Base-by-base conservation (phyloP, 2,113 vertebrate genomes). In the Pygoscelis adeliae region DNA sequence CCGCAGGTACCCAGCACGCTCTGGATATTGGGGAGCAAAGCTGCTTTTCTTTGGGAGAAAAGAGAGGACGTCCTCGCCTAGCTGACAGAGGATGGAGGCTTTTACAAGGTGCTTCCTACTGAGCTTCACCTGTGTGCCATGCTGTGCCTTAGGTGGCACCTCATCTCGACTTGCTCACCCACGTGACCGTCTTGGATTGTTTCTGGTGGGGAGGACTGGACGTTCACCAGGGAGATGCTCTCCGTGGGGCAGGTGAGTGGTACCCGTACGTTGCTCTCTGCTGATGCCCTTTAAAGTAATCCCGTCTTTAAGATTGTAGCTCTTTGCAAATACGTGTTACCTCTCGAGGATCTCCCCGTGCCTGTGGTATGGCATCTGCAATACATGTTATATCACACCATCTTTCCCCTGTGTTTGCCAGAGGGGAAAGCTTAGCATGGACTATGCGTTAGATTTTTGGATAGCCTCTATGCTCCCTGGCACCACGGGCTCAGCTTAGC, bases 121-220 rank as follows among this genome's bases (percentile, higher is more conserved):
- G 61, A 32, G 15, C 59, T 46, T 65, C 42, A 8, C 22, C 8
- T 2, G 2, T 8, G 40, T 32, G 11, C 13, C 0, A 0, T 16
- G 53, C 20, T 46, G 40, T 34, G 44, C 29, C 32, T 42, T 5
- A 1, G 6, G 21, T 32, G 36, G 7, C 19, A 15, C 19, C 25
- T 89, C 17, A 1, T 29, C 66, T 59, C 2, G 1, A 9, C 49
- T 21, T 20, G 34, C 12, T 34, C 6, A 9, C 20, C 56, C 36
- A 4, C 0, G 0, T 26, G 65, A 26, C n/a, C 10, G 3, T 21
- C 0, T 5, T 15, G 69, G 26, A 5, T 10, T 58, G 62, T 4
- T 83, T 47, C 13, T 1, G 14, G 3, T 1, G 14, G 22, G 25
- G 46, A 65, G 14, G 42, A 13, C 1, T 1, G 50, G 30, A 15